phyloP scores from a whole-genome alignment of 2,797 vertebrate species.

The Parotocinclus haroldoi region DNA sequence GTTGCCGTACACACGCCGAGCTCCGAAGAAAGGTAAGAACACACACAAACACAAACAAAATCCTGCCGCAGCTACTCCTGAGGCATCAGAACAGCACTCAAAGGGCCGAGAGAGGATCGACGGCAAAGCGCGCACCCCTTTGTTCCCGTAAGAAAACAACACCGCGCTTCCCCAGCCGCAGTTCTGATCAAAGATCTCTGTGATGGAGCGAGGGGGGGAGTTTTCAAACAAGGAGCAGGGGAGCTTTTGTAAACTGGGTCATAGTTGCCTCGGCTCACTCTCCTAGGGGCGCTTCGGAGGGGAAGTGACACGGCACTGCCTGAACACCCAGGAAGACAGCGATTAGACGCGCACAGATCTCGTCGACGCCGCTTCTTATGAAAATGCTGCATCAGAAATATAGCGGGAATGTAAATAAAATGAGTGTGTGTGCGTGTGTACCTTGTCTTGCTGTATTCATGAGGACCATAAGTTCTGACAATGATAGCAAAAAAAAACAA shows the following conservation, averaged over 20 bases:
- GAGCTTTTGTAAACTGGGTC: constrained; percentile 66
- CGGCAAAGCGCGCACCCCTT: constrained; percentile 53
- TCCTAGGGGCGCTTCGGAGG: constrained; percentile 43
- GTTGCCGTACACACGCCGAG: no score
- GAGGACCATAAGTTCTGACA: no score
- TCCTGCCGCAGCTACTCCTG: constrained; percentile 36
- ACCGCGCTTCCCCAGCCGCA: constrained; percentile 62
- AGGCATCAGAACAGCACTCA: constrained; percentile 39
- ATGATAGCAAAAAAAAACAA: no score
- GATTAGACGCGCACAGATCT: constrained; percentile 48
- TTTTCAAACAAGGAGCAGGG: constrained; percentile 57
- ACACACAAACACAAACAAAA: constrained; percentile 30
- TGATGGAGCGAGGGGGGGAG: constrained; percentile 46
- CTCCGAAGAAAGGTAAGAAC: constrained; percentile 1
- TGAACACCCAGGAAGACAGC: constrained; percentile 52
- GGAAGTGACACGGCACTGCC: constrained; percentile 41
- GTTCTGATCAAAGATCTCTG: constrained; percentile 68
- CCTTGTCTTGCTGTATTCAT: no score
- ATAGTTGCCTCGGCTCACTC: constrained; percentile 58
- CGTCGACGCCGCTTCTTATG: constrained; percentile 35
- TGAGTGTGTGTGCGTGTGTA: not conserved
- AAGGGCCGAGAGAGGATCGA: constrained; percentile 44
- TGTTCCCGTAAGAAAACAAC: constrained; percentile 66
- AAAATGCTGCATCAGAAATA: constrained; percentile 54
- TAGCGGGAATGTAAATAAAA: constrained; percentile 45